phyloP scores from a whole-genome alignment of 2,113 vertebrate genomes.

The Corythoichthys haematopterus region DNA sequence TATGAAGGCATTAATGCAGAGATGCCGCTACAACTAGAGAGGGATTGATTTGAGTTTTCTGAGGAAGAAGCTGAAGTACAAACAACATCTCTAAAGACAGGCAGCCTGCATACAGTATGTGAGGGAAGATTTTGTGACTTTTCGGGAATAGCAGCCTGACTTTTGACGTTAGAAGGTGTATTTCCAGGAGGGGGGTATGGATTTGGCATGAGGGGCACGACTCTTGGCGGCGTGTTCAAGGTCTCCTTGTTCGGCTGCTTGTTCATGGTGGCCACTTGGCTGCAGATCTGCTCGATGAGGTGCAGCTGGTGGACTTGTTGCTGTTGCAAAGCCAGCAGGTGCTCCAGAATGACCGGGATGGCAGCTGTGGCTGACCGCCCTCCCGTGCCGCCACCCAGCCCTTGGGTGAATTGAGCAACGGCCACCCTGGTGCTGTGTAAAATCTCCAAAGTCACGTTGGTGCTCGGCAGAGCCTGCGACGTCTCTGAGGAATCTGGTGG shows the following conservation, averaged over 20 bases:
- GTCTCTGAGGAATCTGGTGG: conserved; percentile 60
- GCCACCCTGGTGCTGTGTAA: conserved; percentile 94
- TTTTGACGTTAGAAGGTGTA: conserved; percentile 65
- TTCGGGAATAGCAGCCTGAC: conserved; percentile 70
- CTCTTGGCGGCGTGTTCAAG: conserved; percentile 70
- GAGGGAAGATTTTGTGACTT: conserved; percentile 70
- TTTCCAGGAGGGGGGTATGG: conserved; percentile 74
- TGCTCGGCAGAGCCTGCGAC: conserved; percentile 81
- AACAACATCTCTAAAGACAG: conserved; percentile 62
- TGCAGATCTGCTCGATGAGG: conserved; percentile 96
- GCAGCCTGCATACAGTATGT: conserved; percentile 67
- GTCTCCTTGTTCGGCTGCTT: conserved; percentile 75
- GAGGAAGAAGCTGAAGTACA: conserved; percentile 62
- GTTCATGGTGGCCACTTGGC: conserved; percentile 91
- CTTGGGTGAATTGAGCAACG: conserved; percentile 94
- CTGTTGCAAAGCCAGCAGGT: conserved; percentile 89
- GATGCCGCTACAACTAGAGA: conserved; percentile 59
- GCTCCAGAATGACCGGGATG: conserved; percentile 91
- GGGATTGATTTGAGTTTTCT: conserved; percentile 58
- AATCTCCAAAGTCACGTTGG: conserved; percentile 94
- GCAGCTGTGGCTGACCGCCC: conserved; percentile 75
- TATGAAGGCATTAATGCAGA: conserved; percentile 67
- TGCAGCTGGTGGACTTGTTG: conserved; percentile 96
- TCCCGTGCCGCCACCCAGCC: conserved; percentile 45
- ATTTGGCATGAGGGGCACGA: conserved; percentile 59